Evolutionary conservation across 2,797 vertebrate genomes (phyloP).

Genomic region (Pelodytes ibericus): DNA sequence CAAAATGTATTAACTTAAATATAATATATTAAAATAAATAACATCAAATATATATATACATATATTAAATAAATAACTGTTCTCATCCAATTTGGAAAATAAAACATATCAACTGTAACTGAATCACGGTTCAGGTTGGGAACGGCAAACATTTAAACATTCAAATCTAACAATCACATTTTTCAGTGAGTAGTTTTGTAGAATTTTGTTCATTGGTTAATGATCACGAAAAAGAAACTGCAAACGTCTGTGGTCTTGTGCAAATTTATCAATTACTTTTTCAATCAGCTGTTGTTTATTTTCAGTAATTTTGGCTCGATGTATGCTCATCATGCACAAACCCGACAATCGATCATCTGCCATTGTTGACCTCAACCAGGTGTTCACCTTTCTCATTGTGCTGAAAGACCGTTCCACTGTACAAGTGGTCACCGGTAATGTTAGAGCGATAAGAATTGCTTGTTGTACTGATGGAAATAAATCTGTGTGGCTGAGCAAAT

Average conservation of each 20-base stretch:
- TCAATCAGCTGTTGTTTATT: slow-evolving; percentile 7
- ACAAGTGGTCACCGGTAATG: too few relatives aligned
- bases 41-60: too few relatives aligned
- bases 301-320: neutral
- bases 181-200: neutral
- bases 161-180: neutral
- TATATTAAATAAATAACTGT: neutral
- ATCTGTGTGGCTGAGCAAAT: slow-evolving; percentile 8
- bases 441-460: neutral
- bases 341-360: neutral
- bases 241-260: neutral
- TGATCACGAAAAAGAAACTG: slow-evolving; percentile 12
- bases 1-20: too few relatives aligned
- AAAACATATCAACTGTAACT: neutral
- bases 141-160: neutral
- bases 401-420: slow-evolving; percentile 23
- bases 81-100: neutral
- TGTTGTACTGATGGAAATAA: slow-evolving; percentile 3
- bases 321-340: slow-evolving; percentile 2
- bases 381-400: slow-evolving; percentile 19
- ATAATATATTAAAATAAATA: too few relatives aligned
- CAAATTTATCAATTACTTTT: slow-evolving; percentile 7
- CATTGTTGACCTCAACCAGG: slow-evolving; percentile 18
- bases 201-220: slow-evolving; percentile 10
- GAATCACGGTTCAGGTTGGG: neutral